Evolutionary conservation across 2,888 invertebrate species (phyloP), one percentile per base, ranked within the genome.

Genomic region (Nebria salina): DNA sequence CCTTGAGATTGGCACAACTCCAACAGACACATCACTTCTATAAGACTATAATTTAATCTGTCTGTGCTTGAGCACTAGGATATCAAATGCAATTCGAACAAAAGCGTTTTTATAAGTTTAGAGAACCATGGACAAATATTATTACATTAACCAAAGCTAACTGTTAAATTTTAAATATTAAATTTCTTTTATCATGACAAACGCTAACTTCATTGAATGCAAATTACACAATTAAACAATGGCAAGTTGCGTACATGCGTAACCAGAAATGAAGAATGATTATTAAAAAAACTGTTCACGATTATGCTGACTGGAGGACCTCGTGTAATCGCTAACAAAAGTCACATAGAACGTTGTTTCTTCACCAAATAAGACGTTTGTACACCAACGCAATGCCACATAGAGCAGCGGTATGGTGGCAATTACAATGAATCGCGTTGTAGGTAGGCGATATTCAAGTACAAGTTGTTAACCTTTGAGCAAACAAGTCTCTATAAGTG

Each of bases 381-480:
- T 34, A 34, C 34, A 34, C 34, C 34, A 34, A 34, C 34, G 34
- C 34, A 34, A 34, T 2, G 54, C 54, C 54, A 11, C 54, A 54
- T 13, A 3, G 54, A 2, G 7, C 54, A 54, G 4, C 54, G 7
- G 54, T 54, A 54, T 54, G 54, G 54, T 54, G 54, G 54, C 8
- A 54, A 54, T 54, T 54, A 54, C 54, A 54, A 54, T 54, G 54
- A 54, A 54, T 54, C 54, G 54, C 54, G 13, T 54, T 54, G 54
- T 13, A 54, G 54, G 54, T 54, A 54, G 54, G 54, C 54, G 54
- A 54, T 54, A 54, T 34, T 34, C 54, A 54, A 54, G 54, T 54
- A 54, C 54, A 54, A 54, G 54, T 54, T 54, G 54, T 54, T 54
- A 54, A 54, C 54, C 54, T 54, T 54, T 54, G 54, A 54, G 54